Evolutionary conservation across 2,113 vertebrate species (phyloP), one percentile per base, ranked within the genome.

Genomic region (Otocyon megalotis): DNA sequence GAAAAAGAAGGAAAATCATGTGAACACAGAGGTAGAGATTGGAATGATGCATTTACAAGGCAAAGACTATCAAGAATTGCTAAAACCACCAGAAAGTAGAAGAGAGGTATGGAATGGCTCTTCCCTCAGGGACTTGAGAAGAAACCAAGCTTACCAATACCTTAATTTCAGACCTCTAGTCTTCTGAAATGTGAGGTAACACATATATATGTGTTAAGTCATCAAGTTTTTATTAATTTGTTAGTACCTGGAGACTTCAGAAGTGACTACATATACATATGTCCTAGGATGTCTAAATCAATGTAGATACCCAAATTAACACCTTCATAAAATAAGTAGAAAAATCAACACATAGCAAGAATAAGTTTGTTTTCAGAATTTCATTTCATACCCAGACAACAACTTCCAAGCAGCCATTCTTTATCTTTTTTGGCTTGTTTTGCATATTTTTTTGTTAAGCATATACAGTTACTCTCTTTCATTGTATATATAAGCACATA

Each of bases 231-330:
- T 17, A 11, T 19, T n/a, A 56, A 86, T 71, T 83, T 79, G 4
- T 72, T 85, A 71, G 65, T 76, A 11, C 8, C 43, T 43, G 43
- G 43, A 82, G 32, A 48, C 6, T 11, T 83, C 79, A 10, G 11
- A 86, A 96, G 71, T 5, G 12, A 87, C 93, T 69, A 82, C 9
- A 72, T 72, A 1, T 30, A 20, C 10, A 17, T 16, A 79, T 16
- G 56, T 35, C 50, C 72, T 69, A 87, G n/a, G n/a, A 35, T 90
- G 82, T 65, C 35, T 92, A 87, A 92, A 79, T 96, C 32, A 87
- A 72, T 72, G 26, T 10, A 83, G 35, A 87, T 12, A 65, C 0
- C 26, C 11, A 83, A 72, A 71, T 22, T 24, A 24, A 56, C 7
- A 82, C 56, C 16, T 92, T 92, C 43, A 90, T 26, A 88, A 94